These are phyloP conservation scores for Peromyscus melanophrys DNA, from an alignment of 2,797 vertebrate genomes.

Conservation along the genomic window DNA sequence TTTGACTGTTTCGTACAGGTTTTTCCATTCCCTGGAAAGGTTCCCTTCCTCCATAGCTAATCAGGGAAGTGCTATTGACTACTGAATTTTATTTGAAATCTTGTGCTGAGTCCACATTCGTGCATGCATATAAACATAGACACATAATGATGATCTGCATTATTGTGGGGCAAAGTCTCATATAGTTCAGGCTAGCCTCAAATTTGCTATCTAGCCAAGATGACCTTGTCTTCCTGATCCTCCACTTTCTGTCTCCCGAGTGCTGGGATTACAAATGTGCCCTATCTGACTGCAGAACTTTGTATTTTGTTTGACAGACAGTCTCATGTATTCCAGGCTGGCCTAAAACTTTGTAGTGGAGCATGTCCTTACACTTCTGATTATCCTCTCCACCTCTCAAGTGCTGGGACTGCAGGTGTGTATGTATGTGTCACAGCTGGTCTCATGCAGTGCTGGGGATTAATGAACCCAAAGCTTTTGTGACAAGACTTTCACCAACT, in stretches of 20 bases:
- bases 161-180: neutral
- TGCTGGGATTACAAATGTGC: neutral
- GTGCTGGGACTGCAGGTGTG: neutral
- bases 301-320: neutral
- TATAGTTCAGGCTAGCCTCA: neutral
- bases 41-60: neutral
- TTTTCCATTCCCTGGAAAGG: neutral
- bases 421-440: neutral
- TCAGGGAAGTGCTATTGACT: neutral
- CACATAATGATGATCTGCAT: neutral
- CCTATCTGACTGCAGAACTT: neutral
- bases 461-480: neutral
- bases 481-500: neutral
- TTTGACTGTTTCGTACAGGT: neutral
- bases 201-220: neutral
- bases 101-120: neutral
- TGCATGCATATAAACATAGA: neutral
- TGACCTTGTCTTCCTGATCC: neutral
- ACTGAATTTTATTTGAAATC: slow-evolving; percentile 4
- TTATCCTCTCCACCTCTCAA: neutral
- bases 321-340: neutral
- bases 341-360: neutral
- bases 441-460: neutral
- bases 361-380: neutral
- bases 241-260: neutral